Base-by-base conservation (phyloP, 2,888 invertebrate genomes). In the Auanema freiburgensis region DNA sequence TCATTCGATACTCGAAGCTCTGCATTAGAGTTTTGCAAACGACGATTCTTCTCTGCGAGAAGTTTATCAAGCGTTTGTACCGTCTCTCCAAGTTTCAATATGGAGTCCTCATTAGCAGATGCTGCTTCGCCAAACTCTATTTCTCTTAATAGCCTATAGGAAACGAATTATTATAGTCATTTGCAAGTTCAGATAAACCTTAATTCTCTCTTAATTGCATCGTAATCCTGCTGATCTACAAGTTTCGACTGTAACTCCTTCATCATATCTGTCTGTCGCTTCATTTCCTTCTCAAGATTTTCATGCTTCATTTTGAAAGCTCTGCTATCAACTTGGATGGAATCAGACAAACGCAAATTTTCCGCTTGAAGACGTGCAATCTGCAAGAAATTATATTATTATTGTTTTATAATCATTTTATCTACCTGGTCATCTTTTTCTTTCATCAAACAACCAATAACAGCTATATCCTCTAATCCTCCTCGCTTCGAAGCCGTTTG, bases 201-300 rank as follows among this genome's bases (percentile, higher is more conserved):
- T 83, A 94, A 89, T 87, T 95, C 93, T 79, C 92, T 87, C 86
- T 93, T 93, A 80, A 94, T 88, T 77, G 93, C 93, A 68, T 93
- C 93, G 85, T 94, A 94, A 87, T 95, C 94, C 78, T 56, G 63
- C 43, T 61, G 63, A 40, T 61, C 59, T 18, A 52, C 46, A 41
- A 65, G n/a, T 40, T 65, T 59, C 4, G 43, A 24, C 44, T 65
- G 51, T 24, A 52, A 58, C n/a, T 57, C 43, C 12, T 50, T 23
- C 18, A 65, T 49, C 11, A 12, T 23, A 25, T 21, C 21, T n/a
- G 41, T 44, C 53, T 23, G 41, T 40, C 55, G 54, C 51, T 56
- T 51, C 40, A 57, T 16, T 24, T 63, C 53, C 49, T 51, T 57
- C 25, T 61, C 61, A 24, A 65, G 59, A n/a, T 58, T 62, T 14